Base-by-base conservation (phyloP, 2,797 vertebrate species). In the Carapus acus region DNA sequence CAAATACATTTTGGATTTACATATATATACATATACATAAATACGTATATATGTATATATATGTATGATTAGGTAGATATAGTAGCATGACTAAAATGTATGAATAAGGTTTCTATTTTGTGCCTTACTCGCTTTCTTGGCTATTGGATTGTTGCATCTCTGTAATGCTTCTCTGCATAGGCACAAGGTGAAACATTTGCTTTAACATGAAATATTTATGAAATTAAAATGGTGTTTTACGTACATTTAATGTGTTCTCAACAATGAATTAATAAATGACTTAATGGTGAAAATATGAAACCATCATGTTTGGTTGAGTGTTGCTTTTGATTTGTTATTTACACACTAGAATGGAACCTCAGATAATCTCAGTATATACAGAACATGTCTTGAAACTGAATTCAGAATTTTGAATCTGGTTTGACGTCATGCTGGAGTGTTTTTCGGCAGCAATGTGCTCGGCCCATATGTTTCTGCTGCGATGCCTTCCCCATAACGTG, bases 111-210 rank as follows among this genome's bases (percentile, higher is more conserved):
- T 81, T 75, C 78, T 79, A 73, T 84, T 81, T 80, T 85, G 93
- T 96, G 94, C 93, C 94, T 96, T 95, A 91, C 84, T 88, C 74
- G 79, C 74, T 69, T 66, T 88, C 87, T 89, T 83, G 86, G 65
- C 79, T 89, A 88, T 67, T 88, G 88, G 62, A 62, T 56, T 49
- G 50, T 83, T 65, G 56, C 85, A 87, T 83, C 65, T 84, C 68
- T n/a, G n/a, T 73, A 79, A 62, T 62, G 65, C 66, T 83, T 58
- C 29, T 66, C 73, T 77, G 68, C 79, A 66, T 80, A 74, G 87
- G 85, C 85, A 84, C 83, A 87, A 86, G 73, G 80, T 83, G 78
- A 81, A 90, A 79, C 78, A 74, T 84, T 90, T 80, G 87, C 75
- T 81, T 83, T 85, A 86, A 85, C 88, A 92, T 87, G 70, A 87